Base-by-base conservation (phyloP, 2,888 invertebrate species). In the Dolomedes plantarius region DNA sequence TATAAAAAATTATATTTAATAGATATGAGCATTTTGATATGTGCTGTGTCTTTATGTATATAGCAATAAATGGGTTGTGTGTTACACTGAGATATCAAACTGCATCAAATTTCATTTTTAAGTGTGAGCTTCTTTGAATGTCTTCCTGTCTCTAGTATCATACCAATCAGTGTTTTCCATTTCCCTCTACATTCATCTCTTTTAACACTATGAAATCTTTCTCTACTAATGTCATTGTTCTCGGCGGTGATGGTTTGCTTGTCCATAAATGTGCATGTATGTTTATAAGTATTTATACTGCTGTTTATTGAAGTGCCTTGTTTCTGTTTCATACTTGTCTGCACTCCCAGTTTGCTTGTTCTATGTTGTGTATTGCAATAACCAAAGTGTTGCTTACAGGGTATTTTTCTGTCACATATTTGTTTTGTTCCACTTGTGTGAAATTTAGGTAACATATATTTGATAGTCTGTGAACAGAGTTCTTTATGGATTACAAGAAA, bases 161-260 rank as follows among this genome's bases (percentile, higher is more conserved):
- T 7, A 36, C 11, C 2, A 56, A 11, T 46, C 46, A 28, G n/a
- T 71, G 39, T 71, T 46, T 71, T 28, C 31, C 32, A n/a, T 56
- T 13, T 56, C 31, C 50, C 50, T 56, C 71, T 29, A 56, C 36
- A 72, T 50, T n/a, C 46, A 23, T 76, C 1, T 67, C 23, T 46
- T 28, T 19, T 71, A 28, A 46, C 67, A 2, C n/a, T 36, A 46
- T 64, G 16, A 32, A n/a, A 31, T 74, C 62, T 69, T 39, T 73
- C 68, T 27, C 31, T 68, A 79, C 75, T 79, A 87, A 87, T 75
- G 71, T 80, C 80, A 76, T 46, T 72, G 64, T 67, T 74, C 62
- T 87, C 65, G 82, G 87, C 82, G 87, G 87, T 87, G 87, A 87
- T 87, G 87, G 87, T 87, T 87, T 87, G 87, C 87, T 78, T 78